Evolutionary conservation across 2,797 vertebrate genomes (phyloP), one percentile per base, ranked within the genome.

Genomic region (Diplodus puntazzo): DNA sequence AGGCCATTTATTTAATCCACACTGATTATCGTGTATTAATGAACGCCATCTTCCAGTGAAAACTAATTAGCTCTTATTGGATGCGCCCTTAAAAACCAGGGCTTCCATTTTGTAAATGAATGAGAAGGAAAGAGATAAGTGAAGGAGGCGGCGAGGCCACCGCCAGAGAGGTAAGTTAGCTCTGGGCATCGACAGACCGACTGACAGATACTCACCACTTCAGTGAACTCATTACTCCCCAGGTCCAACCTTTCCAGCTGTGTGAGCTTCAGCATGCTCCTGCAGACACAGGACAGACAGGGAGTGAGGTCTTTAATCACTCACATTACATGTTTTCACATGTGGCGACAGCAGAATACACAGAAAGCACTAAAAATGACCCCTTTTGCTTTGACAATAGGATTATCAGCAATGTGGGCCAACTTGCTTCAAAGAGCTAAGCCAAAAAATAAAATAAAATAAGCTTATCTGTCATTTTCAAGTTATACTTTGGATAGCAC

Each of bases 211-310:
- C 98, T 97, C 93, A 99, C 98, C 98, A 99, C 98, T 97, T 99
- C 98, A 95, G 97, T 96, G 96, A 99, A 99, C 95, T 99, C 98
- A 89, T 99, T 99, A 94, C 98, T 99, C 92, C 98, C 98, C 91
- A 99, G 95, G 94, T 99, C 98, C 93, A 99, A 90, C 90, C 98
- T 96, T 93, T 99, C 98, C 94, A 99, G 90, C 94, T 98, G 98
- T 42, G 96, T 97, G 92, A 99, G 95, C 92, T 97, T 98, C 94
- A 98, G 98, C 97, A 99, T 99, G 88, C 98, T 99, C 95, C 98
- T 99, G 91, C 75, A 85, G 18, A 82, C 53, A 90, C 46, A 50
- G 48, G 25, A 69, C 42, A 73, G 58, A 80, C 39, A 70, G 69
- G 34, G 45, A 76, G 74, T n/a, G 70, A 86, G 73, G 76, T 73